These are phyloP conservation scores for Camelus bactrianus DNA, from an alignment of 2,113 vertebrate genomes.

Conservation along the genomic window DNA sequence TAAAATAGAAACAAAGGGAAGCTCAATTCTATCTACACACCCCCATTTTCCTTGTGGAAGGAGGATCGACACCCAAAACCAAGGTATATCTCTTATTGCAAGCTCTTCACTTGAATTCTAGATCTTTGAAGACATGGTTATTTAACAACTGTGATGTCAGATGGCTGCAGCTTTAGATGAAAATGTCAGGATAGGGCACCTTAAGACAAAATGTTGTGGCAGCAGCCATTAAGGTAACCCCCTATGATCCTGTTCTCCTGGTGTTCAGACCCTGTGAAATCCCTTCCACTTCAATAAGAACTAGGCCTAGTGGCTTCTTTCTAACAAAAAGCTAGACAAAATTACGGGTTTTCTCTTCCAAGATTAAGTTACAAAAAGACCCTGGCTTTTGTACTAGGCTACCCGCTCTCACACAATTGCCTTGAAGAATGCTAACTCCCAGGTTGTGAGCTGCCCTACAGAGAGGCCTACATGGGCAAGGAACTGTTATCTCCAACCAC, in stretches of 20 bases:
- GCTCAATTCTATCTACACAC: background rate
- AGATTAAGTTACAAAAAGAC: background rate
- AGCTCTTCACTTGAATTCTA: background rate
- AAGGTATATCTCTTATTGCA: background rate
- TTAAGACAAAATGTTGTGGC: background rate
- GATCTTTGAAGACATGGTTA: background rate
- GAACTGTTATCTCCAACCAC: background rate
- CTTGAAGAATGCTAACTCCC: background rate
- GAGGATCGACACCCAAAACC: background rate
- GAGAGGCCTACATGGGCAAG: background rate
- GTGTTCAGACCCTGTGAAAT: background rate
- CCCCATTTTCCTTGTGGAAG: background rate
- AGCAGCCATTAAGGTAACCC: no score
- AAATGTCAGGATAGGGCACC: background rate
- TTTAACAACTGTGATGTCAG: background rate
- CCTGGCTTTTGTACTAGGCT: background rate
- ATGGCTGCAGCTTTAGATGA: background rate
- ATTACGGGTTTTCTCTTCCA: background rate
- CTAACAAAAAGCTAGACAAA: background rate
- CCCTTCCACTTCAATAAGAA: background rate
- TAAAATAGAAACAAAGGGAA: constrained; percentile 22
- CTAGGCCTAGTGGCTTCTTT: background rate
- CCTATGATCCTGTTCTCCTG: background rate
- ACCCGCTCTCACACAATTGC: background rate
- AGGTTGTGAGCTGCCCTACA: background rate